Conservation (phyloP, 2,113 vertebrate species). For the Girardinichthys multiradiatus region DNA sequence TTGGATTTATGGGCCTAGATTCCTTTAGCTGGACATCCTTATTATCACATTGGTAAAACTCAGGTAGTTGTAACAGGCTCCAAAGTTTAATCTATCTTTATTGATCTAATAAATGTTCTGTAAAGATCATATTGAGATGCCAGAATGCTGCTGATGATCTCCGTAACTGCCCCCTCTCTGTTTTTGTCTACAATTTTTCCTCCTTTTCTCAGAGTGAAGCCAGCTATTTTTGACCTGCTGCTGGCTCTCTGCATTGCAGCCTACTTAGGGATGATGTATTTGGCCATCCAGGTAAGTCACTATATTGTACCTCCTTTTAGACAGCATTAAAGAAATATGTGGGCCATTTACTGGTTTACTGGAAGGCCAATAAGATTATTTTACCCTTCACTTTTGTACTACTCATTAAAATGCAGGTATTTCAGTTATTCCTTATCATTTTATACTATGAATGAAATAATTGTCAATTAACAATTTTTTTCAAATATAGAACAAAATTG, state of each 20-base stretch:
- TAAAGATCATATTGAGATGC: background rate
- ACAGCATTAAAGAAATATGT: background rate
- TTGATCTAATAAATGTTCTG: background rate
- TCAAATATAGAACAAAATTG: too few relatives aligned
- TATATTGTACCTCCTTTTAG: background rate
- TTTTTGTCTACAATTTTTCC: background rate
- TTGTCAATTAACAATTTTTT: too few relatives aligned
- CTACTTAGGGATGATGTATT: conserved; percentile 92
- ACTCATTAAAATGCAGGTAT: background rate
- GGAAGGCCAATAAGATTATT: background rate
- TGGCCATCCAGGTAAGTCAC: conserved; percentile 89
- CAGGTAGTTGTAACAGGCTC: background rate
- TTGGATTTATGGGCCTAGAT: background rate
- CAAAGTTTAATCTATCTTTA: background rate
- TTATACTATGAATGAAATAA: background rate
- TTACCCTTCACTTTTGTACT: background rate
- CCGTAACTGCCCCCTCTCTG: background rate
- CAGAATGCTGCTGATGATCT: background rate
- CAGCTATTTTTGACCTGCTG: conserved; percentile 97
- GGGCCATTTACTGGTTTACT: background rate
- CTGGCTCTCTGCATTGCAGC: conserved; percentile 94
- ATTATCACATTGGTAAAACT: background rate
- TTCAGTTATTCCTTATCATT: background rate
- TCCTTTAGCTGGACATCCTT: background rate
- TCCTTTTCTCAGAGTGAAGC: conserved; percentile 88